These are phyloP conservation scores for Bombyx mori DNA, from an alignment of 1,140 invertebrate genomes.

Conservation along the genomic window DNA sequence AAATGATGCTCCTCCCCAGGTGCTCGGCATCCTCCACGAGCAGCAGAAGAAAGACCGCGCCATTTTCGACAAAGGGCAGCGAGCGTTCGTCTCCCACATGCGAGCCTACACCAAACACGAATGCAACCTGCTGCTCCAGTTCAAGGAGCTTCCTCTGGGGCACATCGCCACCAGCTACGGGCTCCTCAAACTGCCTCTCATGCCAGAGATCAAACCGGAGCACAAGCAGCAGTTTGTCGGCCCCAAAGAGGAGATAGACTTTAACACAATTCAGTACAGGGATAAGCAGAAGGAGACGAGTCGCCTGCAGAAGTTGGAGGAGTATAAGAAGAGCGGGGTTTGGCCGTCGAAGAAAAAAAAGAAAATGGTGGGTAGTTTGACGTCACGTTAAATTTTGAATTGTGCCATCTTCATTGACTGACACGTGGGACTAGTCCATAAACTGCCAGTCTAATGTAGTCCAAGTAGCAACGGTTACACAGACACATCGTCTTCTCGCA, in stretches of 20 bases:
- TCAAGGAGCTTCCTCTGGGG: slow-evolving; percentile 93
- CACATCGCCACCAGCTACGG: slow-evolving; percentile 91
- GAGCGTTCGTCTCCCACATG: slow-evolving; percentile 96
- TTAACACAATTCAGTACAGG: slow-evolving; percentile 85
- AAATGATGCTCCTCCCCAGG: slow-evolving; percentile 15
- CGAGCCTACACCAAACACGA: slow-evolving; percentile 97
- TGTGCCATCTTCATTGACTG: too few species aligned
- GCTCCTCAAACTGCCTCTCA: slow-evolving; percentile 89
- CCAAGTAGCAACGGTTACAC: too few species aligned
- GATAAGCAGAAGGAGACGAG: slow-evolving; percentile 85
- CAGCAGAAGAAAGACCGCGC: slow-evolving; percentile 79
- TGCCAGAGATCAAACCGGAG: slow-evolving; percentile 92
- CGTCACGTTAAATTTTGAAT: too few species aligned
- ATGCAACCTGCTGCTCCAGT: slow-evolving; percentile 88
- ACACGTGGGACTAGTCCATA: too few species aligned
- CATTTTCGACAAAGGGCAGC: slow-evolving; percentile 89
- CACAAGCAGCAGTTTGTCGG: slow-evolving; percentile 77
- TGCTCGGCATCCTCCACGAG: slow-evolving; percentile 69
- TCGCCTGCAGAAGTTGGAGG: slow-evolving; percentile 80
- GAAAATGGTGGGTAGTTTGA: slow-evolving; percentile 53
- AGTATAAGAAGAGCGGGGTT: slow-evolving; percentile 80
- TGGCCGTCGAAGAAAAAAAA: slow-evolving; percentile 82
- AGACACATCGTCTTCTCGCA: too few species aligned
- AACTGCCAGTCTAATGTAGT: too few species aligned
- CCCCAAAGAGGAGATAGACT: slow-evolving; percentile 76